phyloP scores from a whole-genome alignment of 2,113 vertebrate species.

The Pogona vitticeps region DNA sequence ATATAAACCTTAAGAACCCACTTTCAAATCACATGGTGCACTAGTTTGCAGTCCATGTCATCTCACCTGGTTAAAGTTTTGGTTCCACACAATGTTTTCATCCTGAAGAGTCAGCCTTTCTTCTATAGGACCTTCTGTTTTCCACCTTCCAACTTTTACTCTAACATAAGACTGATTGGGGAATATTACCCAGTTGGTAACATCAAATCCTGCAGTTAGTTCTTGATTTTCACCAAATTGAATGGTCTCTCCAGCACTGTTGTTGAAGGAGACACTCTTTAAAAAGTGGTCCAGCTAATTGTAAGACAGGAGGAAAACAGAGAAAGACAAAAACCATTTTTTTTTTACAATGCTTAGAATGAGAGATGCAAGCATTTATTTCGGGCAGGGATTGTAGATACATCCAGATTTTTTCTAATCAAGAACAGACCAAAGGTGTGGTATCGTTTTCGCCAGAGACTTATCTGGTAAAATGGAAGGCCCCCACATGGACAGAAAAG shows the following conservation, averaged over 20 bases:
- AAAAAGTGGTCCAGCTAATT: neutral
- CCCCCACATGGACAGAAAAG: too few relatives aligned
- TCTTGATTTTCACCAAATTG: neutral
- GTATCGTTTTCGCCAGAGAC: too few relatives aligned
- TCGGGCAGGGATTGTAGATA: neutral
- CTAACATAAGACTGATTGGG: neutral
- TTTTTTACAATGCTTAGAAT: neutral
- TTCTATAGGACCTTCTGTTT: neutral
- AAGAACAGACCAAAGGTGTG: too few relatives aligned
- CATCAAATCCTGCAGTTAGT: neutral
- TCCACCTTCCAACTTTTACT: neutral
- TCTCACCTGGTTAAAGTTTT: constrained; percentile 5
- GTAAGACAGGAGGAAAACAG: neutral
- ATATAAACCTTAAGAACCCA: too few relatives aligned
- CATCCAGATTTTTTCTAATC: too few relatives aligned
- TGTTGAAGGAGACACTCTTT: neutral
- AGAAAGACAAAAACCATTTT: neutral
- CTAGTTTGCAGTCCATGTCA: too few relatives aligned
- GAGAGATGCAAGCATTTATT: neutral
- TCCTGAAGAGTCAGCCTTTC: neutral
- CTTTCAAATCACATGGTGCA: neutral
- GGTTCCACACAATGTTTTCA: neutral
- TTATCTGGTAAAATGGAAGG: too few relatives aligned
- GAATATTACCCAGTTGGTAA: constrained; percentile 17
- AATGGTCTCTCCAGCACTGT: neutral